Percentiles rank a stretch among this genome's conserved stretches.
Evolutionary conservation across 2,888 invertebrate genomes (phyloP).

Genomic region (Dendrolimus pini): DNA sequence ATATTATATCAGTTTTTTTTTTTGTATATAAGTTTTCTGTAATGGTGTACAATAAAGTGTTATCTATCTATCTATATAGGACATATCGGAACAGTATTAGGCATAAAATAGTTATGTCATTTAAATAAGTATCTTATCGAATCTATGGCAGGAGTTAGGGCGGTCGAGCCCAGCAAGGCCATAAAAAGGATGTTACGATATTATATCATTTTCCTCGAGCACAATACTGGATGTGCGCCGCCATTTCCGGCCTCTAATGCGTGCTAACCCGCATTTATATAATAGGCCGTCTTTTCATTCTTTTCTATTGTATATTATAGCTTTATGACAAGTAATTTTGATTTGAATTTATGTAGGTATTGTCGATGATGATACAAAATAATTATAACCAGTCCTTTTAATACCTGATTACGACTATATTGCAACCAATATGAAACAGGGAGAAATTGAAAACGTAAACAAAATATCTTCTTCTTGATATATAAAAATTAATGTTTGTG

Average conservation of each 20-base stretch:
- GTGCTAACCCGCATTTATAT: constrained; percentile 44
- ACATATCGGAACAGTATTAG: too few species aligned
- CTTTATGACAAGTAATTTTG: neutral
- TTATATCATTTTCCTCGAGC: constrained; percentile 68
- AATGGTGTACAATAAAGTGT: too few species aligned
- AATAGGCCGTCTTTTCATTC: constrained; percentile 14
- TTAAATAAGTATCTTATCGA: neutral
- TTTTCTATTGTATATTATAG: neutral
- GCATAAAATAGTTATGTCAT: too few species aligned
- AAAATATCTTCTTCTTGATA: too few species aligned
- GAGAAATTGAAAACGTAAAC: too few species aligned
- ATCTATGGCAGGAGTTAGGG: constrained; percentile 19
- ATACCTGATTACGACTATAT: too few species aligned
- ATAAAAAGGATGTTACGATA: constrained; percentile 72
- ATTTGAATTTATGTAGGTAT: neutral
- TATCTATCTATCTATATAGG: too few species aligned
- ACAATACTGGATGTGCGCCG: constrained; percentile 55
- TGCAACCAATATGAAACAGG: too few species aligned
- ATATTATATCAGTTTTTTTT: rapidly evolving
- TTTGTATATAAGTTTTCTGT: too few species aligned
- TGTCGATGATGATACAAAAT: too few species aligned
- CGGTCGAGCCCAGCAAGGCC: constrained; percentile 61
- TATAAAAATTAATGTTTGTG: too few species aligned
- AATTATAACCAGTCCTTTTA: too few species aligned
- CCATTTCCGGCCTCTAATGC: constrained; percentile 70